Evolutionary conservation across 1,140 invertebrate genomes (phyloP).

Genomic region (Drosophila miranda): DNA sequence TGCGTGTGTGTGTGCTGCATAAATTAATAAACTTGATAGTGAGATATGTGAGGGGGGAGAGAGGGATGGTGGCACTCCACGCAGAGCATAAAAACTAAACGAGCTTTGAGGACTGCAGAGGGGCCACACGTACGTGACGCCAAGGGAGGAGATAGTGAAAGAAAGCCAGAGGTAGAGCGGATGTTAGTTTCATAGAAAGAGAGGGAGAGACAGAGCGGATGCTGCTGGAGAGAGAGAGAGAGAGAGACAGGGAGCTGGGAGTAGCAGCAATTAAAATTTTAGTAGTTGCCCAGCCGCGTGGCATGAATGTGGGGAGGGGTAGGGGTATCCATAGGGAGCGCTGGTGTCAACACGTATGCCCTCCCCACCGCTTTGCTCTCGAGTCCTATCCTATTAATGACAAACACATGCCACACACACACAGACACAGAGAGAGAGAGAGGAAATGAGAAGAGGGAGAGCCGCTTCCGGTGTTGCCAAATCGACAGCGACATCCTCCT

Average conservation of each 20-base stretch:
- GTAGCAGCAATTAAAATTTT: conserved; percentile 78
- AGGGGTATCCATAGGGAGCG: neutral
- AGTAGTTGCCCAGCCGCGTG: conserved; percentile 52
- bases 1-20: conserved; percentile 52
- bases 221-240: too few relatives aligned
- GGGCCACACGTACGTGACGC: conserved; percentile 58
- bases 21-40: conserved; percentile 78
- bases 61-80: conserved; percentile 8
- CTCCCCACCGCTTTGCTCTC: conserved; percentile 12
- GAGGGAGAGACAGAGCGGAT: too few relatives aligned
- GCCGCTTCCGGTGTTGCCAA: conserved; percentile 59
- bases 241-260: neutral
- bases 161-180: too few relatives aligned
- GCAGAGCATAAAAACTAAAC: conserved; percentile 68
- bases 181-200: too few relatives aligned
- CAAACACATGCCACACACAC: conserved; percentile 33
- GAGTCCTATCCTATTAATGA: conserved; percentile 44
- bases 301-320: neutral
- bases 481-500: conserved; percentile 69
- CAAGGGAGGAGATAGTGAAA: too few relatives aligned
- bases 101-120: conserved; percentile 54
- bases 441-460: neutral
- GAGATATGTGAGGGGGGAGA: neutral
- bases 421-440: neutral
- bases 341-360: conserved; percentile 50